Conservation (phyloP, 2,113 vertebrate genomes). For the Dascyllus trimaculatus region DNA sequence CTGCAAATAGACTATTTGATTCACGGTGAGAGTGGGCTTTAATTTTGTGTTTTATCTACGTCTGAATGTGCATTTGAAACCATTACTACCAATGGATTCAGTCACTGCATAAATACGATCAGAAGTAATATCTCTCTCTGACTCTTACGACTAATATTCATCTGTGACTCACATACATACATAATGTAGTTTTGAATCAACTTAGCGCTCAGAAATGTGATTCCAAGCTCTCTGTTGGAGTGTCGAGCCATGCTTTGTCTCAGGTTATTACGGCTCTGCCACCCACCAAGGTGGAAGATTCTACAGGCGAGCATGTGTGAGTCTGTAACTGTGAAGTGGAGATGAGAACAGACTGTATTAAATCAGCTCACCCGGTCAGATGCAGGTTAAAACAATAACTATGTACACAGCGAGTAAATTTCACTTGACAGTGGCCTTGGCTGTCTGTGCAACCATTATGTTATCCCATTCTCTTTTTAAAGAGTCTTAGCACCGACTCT, state of each 20-base stretch:
- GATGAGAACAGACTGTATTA: conserved; percentile 6
- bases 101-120: conserved; percentile 2
- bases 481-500: conserved; percentile 43
- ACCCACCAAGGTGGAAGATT: neutral
- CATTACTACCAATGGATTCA: neutral
- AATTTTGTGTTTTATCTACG: conserved; percentile 44
- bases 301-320: neutral
- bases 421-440: conserved; percentile 31
- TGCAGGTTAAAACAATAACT: conserved; percentile 38
- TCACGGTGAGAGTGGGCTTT: conserved; percentile 42
- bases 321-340: conserved; percentile 1
- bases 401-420: conserved; percentile 2
- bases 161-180: neutral
- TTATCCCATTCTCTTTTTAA: conserved; percentile 37
- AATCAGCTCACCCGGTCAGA: conserved; percentile 13
- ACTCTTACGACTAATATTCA: conserved; percentile 7
- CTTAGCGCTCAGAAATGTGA: neutral
- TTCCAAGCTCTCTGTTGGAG: neutral
- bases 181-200: neutral
- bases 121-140: conserved; percentile 12
- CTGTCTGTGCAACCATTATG: conserved; percentile 28
- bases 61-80: neutral
- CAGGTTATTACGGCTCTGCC: neutral
- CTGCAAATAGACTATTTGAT: conserved; percentile 16
- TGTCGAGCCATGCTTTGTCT: neutral